Percentiles rank a stretch among this genome's conserved stretches.
phyloP scores from a whole-genome alignment of 2,888 invertebrate genomes.

The Hemaris fuciformis region DNA sequence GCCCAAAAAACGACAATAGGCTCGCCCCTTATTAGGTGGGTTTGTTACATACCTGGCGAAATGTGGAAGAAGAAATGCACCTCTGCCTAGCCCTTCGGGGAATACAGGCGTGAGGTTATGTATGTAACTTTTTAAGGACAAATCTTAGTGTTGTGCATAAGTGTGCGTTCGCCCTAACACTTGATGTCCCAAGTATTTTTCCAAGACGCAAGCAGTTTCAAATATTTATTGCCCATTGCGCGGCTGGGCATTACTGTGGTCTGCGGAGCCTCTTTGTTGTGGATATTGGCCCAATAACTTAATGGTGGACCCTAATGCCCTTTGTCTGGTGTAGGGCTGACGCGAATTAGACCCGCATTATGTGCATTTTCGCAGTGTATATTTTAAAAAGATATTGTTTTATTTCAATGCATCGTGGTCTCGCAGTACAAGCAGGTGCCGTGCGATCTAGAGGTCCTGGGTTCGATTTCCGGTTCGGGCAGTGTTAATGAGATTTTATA shows the following conservation, averaged over 20 bases:
- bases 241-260: conserved; percentile 26
- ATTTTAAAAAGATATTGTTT: neutral
- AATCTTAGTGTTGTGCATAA: neutral
- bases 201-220: conserved; percentile 20
- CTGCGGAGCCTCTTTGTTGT: conserved; percentile 54
- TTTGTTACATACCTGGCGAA: too few species aligned
- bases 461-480: too few species aligned
- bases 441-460: too few species aligned
- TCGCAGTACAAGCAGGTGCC: too few species aligned
- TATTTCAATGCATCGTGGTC: too few species aligned
- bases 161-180: neutral
- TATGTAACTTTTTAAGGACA: too few species aligned
- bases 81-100: too few species aligned
- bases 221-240: conserved; percentile 62
- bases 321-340: conserved; percentile 39
- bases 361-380: neutral
- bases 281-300: conserved; percentile 70
- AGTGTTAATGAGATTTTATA: too few species aligned
- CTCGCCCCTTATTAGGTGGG: too few species aligned
- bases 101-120: too few species aligned
- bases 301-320: conserved; percentile 46
- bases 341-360: neutral
- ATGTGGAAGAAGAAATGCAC: too few species aligned
- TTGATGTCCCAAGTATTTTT: conserved; percentile 1
- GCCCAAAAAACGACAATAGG: too few species aligned